Base-by-base conservation (phyloP, 2,888 invertebrate species). In the Candidula unifasciata region DNA sequence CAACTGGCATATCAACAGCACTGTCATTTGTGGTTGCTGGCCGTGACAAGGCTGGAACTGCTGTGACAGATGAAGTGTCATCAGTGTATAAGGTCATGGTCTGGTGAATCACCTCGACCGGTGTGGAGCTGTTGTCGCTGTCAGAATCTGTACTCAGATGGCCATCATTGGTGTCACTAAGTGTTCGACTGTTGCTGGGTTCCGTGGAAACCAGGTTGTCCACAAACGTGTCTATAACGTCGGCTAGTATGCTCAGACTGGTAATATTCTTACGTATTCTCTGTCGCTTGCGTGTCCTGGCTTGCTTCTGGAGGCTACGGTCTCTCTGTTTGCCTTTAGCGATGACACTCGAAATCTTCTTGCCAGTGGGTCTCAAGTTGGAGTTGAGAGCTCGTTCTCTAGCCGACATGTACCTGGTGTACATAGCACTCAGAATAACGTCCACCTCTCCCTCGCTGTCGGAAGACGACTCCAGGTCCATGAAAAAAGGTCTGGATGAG, bases 301-400 rank as follows among this genome's bases (percentile, higher is more conserved):
- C 76, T 66, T 35, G 79, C 86, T 64, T 87, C 87, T 57, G 88
- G 83, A 24, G 87, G 10, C 87, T 24, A n/a, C 52, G 60, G 35
- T 82, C 84, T 21, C 30, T 68, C 24, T 76, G 86, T 24, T 83
- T 83, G 0, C 85, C 83, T 10, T 35, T 78, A 37, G 83, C 82
- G 13, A 83, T 85, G 37, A 82, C 82, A 24, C 54, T 77, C 24
- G 85, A 85, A 37, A 85, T 85, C 77, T 85, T 85, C 77, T 85
- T 85, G 10, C 85, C 80, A 68, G 52, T 69, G 18, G 81, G 85
- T 30, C 44, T 52, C 10, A 68, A 57, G 33, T 52, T 52, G 21
- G 68, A 68, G 60, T 33, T 85, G 27, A 80, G 35, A 13, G 81
- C 57, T n/a, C 52, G 74, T 37, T 85, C 85, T 27, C 81, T 76